Evolutionary conservation across 1,140 invertebrate species (phyloP), one percentile per base, ranked within the genome.

Genomic region (Stenopsyche tienmushanensis): DNA sequence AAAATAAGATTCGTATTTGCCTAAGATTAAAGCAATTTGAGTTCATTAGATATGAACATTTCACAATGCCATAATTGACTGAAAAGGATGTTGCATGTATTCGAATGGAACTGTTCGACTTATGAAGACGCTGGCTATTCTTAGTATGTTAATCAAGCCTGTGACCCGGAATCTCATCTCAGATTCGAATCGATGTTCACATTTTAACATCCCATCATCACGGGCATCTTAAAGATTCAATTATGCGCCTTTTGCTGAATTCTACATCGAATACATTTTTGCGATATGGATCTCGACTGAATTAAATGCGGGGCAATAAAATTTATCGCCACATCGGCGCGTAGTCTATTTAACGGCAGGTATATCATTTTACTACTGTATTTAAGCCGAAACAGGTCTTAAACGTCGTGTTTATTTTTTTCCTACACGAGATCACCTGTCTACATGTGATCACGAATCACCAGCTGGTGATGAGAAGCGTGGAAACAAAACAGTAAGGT

Each of bases 401-500:
- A 34, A 5, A 34, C 13, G 5, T 34, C 29, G 29, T 7, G 29
- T 34, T 34, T 7, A 34, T 34, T 34, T 34, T 34, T 34, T 34
- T 34, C 13, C 5, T 34, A 5, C 5, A 5, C 34, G 54, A 42
- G 54, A 57, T 60, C 57, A 60, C 57, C 57, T 60, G 57, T 15
- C 57, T 42, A 2, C 54, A 41, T 42, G 54, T 17, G 34, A 41
- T 44, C 18, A 57, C 39, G 44, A 26, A 34, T 47, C 15, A 47
- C 24, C 57, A 60, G 42, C 57, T 60, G 57, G 24, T 60, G 42
- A 47, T 10, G 57, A 57, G 15, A 53, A 23, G 23, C 45, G 23
- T 17, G 23, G 10, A 17, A 42, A 17, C 8, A 20, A 60, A 47
- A 60, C 57, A 60, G 57, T 60, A 60, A 60, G 57, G 57, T 47